Evolutionary conservation across 2,888 invertebrate genomes (phyloP), one percentile per base, ranked within the genome.

Genomic region (Clistopyga incitator): DNA sequence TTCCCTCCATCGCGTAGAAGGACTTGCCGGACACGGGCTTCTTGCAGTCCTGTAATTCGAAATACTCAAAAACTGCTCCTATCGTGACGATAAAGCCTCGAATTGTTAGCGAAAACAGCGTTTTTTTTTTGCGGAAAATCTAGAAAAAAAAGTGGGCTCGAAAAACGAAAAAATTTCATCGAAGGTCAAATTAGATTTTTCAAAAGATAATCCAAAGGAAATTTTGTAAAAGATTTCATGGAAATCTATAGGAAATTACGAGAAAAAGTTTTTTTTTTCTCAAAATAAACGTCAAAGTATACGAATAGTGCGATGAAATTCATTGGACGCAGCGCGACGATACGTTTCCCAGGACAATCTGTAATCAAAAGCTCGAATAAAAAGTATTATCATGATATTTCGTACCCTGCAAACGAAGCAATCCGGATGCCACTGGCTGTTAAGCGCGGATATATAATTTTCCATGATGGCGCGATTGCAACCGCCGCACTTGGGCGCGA

Each of bases 371-470:
- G 42, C 13, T 10, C 8, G 8, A 64, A 52, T 20, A 6, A 42
- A 81, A 45, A 23, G 13, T 13, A 52, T 52, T 34, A 8, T 38
- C 2, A n/a, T 13, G 52, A 56, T 56, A 25, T 56, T 23, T 64
- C 97, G 95, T 95, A 99, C 99, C 97, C 98, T 96, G 95, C 99
- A 99, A 87, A 99, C 98, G 95, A 99, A 99, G 94, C 99, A 99
- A 92, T 99, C 98, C 11, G 99, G 97, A 94, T 99, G 99, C 99
- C 99, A 99, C 94, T 99, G 99, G 87, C 97, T 97, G 94, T 98
- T 98, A 88, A 99, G 95, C 72, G 99, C 99, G 42, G 99, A 98
- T 93, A 99, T 99, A 94, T 99, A 99, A 94, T 99, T 99, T 94
- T 98, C 98, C 96, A 98, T 98, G 91, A 99, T 99, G 87, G 99